Evolutionary conservation across 2,113 vertebrate species (phyloP).

Genomic region (Gallinago undulata): DNA sequence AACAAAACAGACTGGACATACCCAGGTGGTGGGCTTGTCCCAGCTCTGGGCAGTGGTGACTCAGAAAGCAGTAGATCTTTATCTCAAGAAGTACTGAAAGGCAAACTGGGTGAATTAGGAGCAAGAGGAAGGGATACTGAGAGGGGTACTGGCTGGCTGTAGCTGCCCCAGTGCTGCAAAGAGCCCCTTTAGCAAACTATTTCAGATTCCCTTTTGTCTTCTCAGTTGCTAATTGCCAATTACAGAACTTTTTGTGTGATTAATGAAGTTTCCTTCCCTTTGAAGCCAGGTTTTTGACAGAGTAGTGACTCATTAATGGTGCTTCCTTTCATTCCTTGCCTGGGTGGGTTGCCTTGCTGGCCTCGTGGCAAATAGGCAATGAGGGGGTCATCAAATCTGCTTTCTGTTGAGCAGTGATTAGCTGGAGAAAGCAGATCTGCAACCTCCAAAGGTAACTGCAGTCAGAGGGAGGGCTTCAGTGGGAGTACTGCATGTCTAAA

Average conservation of each 20-base stretch:
- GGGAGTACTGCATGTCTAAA: fast-evolving
- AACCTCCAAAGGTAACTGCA: neutral
- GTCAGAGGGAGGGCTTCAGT: neutral
- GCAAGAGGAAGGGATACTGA: neutral
- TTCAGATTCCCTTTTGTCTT: neutral
- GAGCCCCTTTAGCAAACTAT: neutral
- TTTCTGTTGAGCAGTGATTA: neutral
- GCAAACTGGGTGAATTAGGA: neutral
- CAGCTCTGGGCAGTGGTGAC: neutral
- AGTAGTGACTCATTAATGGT: neutral
- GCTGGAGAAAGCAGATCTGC: neutral
- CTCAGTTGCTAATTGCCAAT: neutral
- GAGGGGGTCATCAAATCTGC: neutral
- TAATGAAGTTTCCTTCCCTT: neutral
- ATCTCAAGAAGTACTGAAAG: neutral
- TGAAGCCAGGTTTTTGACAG: neutral
- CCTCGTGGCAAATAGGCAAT: neutral
- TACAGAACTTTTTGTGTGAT: neutral
- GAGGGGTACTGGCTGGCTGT: neutral
- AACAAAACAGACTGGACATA: neutral
- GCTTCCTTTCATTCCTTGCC: neutral
- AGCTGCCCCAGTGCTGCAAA: neutral
- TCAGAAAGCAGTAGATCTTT: neutral
- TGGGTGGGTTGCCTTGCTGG: neutral
- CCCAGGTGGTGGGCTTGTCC: neutral